These are phyloP conservation scores for Sphenopsis melanotis DNA, from an alignment of 2,797 vertebrate species.

Conservation along the genomic window DNA sequence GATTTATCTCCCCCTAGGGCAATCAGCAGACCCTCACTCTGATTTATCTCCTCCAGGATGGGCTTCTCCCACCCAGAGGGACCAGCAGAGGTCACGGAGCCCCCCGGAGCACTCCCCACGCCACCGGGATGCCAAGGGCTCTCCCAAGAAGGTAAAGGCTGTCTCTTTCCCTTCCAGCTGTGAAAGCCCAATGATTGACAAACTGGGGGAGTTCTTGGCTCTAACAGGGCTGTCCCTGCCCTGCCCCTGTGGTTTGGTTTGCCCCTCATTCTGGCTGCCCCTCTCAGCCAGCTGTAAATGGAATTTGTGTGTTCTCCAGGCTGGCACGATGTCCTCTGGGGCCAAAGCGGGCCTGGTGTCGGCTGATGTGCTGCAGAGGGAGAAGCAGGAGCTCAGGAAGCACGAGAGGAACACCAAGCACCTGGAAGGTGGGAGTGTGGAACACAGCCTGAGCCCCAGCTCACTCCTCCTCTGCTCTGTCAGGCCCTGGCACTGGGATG, in stretches of 20 bases:
- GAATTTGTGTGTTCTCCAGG: conserved; percentile 50
- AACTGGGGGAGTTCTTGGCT: accelerated
- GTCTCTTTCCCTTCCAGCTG: accelerated
- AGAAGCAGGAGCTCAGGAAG: conserved; percentile 83
- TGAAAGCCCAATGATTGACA: accelerated
- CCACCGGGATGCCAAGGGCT: neutral
- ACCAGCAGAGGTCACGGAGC: neutral
- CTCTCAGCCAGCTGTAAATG: neutral
- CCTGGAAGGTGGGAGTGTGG: conserved; percentile 80
- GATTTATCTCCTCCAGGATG: conserved; percentile 78
- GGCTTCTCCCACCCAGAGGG: conserved; percentile 51
- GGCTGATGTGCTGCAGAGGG: conserved; percentile 80
- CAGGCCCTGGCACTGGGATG: neutral
- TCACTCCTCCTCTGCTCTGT: neutral
- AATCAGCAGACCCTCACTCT: conserved; percentile 21
- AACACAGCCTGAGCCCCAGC: accelerated
- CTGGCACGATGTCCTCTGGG: conserved; percentile 80
- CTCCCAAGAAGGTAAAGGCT: neutral
- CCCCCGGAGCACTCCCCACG: accelerated
- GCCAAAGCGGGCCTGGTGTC: conserved; percentile 86
- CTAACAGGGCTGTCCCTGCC: accelerated
- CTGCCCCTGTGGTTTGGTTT: no score
- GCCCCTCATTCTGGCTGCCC: accelerated
- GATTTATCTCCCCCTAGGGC: no score
- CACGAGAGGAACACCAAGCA: conserved; percentile 75